A percentile compares a stretch with the other conserved stretches of the same genome.
phyloP scores from a whole-genome alignment of 1,140 invertebrate species.

The Nasonia longicornis region DNA sequence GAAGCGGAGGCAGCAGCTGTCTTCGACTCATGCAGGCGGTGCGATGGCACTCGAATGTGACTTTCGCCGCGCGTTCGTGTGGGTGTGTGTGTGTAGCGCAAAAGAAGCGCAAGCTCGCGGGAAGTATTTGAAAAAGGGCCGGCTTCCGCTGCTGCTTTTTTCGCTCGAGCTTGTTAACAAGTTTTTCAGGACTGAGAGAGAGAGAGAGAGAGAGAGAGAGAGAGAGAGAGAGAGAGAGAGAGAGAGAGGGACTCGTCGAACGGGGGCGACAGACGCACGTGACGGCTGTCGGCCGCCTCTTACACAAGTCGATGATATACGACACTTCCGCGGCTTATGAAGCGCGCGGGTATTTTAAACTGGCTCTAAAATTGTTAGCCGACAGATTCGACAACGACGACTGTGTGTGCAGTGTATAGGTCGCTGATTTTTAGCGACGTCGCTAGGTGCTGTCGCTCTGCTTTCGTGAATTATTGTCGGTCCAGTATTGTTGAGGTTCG shows the following conservation, averaged over 20 bases:
- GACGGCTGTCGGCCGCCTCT: conserved; percentile 52
- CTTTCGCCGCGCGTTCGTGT: neutral
- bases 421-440: neutral
- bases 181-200: conserved; percentile 44
- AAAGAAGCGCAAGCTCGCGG: conserved; percentile 3
- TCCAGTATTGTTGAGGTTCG: neutral
- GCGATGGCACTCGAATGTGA: no score
- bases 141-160: conserved; percentile 32
- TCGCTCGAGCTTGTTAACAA: conserved; percentile 52
- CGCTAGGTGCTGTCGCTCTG: neutral
- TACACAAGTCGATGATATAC: conserved; percentile 50
- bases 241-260: neutral
- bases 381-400: neutral
- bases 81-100: neutral
- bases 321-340: conserved; percentile 30
- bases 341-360: conserved; percentile 1
- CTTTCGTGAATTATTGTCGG: neutral
- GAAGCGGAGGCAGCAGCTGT: neutral
- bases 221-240: neutral
- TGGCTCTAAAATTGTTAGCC: neutral
- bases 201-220: no score
- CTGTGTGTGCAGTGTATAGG: neutral
- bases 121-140: conserved; percentile 35
- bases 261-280: conserved; percentile 43
- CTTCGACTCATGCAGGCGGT: neutral